Conservation (phyloP, 1,140 invertebrate species). For the Cecropterus lyciades region DNA sequence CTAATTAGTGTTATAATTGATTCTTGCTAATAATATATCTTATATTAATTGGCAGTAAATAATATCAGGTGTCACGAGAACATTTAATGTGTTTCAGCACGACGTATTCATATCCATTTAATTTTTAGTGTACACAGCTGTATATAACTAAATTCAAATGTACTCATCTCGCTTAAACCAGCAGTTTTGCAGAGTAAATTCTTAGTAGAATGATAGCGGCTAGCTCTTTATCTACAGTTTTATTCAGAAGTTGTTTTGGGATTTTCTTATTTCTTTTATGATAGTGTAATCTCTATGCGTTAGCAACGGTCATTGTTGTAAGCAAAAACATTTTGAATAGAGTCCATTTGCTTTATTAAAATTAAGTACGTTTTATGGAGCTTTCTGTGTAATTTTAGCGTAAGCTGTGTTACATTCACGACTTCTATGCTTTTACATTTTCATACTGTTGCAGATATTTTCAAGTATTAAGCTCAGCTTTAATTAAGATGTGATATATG, state of each 20-base stretch:
- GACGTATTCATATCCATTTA: too few relatives aligned
- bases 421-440: background rate
- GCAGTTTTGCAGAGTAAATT: background rate
- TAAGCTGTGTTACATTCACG: background rate
- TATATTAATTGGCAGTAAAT: too few relatives aligned
- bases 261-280: background rate
- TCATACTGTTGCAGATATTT: background rate
- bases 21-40: too few relatives aligned
- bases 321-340: background rate
- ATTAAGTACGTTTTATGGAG: background rate
- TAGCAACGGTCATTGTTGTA: background rate
- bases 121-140: too few relatives aligned
- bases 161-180: background rate
- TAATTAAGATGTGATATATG: too few relatives aligned
- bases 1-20: too few relatives aligned
- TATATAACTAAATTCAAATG: too few relatives aligned
- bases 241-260: background rate
- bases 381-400: background rate
- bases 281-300: background rate
- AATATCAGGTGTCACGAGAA: too few relatives aligned
- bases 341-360: conserved; percentile 11
- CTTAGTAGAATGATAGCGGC: background rate
- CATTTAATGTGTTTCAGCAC: too few relatives aligned
- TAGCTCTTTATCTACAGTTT: background rate
- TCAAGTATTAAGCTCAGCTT: background rate